Evolutionary conservation across 2,888 invertebrate genomes (phyloP).

Genomic region (Chrysolina americana): DNA sequence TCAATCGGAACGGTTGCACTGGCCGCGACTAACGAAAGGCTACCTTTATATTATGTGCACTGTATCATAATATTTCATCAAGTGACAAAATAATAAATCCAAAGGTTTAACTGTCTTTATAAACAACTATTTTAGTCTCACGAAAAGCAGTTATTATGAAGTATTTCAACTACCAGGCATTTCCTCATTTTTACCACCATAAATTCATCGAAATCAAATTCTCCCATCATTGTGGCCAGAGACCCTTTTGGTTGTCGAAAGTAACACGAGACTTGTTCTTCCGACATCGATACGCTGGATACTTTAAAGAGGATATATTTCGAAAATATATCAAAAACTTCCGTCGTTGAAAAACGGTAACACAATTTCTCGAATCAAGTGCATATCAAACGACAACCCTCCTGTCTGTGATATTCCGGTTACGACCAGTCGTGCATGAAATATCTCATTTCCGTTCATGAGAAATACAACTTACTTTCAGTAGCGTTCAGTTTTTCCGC

Average conservation of each 20-base stretch:
- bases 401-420: slow-evolving; percentile 3
- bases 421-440: slow-evolving; percentile 9
- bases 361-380: slow-evolving; percentile 3
- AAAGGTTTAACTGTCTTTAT: too few species aligned
- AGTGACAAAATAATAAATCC: too few species aligned
- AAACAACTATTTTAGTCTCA: too few species aligned
- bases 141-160: too few species aligned
- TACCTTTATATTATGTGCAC: too few species aligned
- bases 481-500: slow-evolving; percentile 14
- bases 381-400: slow-evolving; percentile 20
- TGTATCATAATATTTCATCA: too few species aligned
- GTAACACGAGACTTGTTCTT: neutral
- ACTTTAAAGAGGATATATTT: neutral
- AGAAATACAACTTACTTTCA: slow-evolving; percentile 10
- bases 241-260: neutral
- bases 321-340: neutral
- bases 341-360: neutral
- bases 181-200: neutral
- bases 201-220: neutral
- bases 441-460: slow-evolving; percentile 19
- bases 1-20: too few species aligned
- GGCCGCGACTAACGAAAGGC: too few species aligned
- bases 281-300: neutral
- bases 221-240: neutral
- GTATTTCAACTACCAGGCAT: too few species aligned